Evolutionary conservation across 2,888 invertebrate genomes (phyloP), one percentile per base, ranked within the genome.

Genomic region (Gymnosoma rotundatum): DNA sequence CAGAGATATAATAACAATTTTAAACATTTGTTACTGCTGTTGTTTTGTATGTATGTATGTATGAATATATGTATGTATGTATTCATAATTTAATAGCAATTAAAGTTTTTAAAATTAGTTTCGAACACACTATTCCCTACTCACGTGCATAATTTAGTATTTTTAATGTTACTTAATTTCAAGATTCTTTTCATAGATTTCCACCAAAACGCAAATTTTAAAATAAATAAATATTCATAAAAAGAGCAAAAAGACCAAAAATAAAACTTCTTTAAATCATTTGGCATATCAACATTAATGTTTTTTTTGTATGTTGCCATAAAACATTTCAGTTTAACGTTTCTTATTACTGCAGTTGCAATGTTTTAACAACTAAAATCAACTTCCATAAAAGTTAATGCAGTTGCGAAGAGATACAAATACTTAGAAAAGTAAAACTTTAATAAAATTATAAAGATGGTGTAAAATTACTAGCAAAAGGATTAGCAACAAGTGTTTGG

Each of bases 401-500:
- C 58, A 58, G 56, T 78, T 72, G 70, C 32, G 48, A 45, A 32
- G 8, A 32, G 32, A 70, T 32, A 18, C 50, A 60, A 14, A 67
- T 6, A 42, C 54, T 52, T 14, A 54, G 54, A 74, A 60, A 73
- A 64, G 63, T 25, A 58, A 18, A 63, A 72, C 16, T 58, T 9
- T 64, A 79, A 60, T 52, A 60, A 60, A 66, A 73, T 52, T 73
- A 42, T 42, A 60, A 50, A 66, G 21, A 52, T 80, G 83, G 83
- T 83, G 80, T 83, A 78, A 80, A 79, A 83, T 83, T 83, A 82
- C 81, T 64, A 36, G n/a, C 32, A 58, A 64, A 58, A 70, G 64
- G 50, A 82, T 48, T 60, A 80, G 83, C 80, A 80, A 83, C 83
- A 80, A 83, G 83, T 83, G 83, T 73, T 83, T 80, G 56, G 16